Base-by-base conservation (phyloP, 1,140 invertebrate genomes). In the Ceratosolen fusciceps region DNA sequence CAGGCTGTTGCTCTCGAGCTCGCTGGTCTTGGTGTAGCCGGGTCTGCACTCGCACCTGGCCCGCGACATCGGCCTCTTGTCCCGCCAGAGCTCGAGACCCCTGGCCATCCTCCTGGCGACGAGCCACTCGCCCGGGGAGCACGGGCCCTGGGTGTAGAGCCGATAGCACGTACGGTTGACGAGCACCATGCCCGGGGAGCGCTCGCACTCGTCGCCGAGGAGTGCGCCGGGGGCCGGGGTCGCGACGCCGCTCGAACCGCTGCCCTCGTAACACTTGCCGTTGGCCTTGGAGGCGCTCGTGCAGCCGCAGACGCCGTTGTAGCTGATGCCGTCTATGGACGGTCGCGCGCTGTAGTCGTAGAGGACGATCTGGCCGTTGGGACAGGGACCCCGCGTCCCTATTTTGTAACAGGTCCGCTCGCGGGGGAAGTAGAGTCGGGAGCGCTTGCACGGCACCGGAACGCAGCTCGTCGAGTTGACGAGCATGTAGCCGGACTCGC, bases 241-340 rank as follows among this genome's bases (percentile, higher is more conserved):
- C 3, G 10, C 81, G 94, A 94, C 31, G 81, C 86, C 75, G 9
- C 82, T 82, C 14, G 37, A 5, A 10, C 24, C 14, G 5, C 76
- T 81, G 47, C 85, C 85, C 16, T 84, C 86, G 31, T 47, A 79
- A 79, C 88, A 90, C 37, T 86, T 86, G 26, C 83, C 87, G 37
- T 80, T 74, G 34, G 80, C 80, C 54, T 83, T 87, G 8, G 91
- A 70, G 0, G 87, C 84, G 3, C 86, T 91, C 0, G 91, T 92
- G 83, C 95, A 96, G 4, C 93, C 94, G 81, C 95, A 96, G 7
- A 95, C 92, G 0, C 95, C 95, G 75, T 95, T 95, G 84, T 95
- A 96, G n/a, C 95, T 94, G 26, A 96, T 92, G 0, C 95, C 95
- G 82, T 96, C 94, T 0, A 95, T 82, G 0, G 94, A 95, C 0